Percentiles rank a stretch among this genome's conserved stretches.
Conservation (phyloP, 2,113 vertebrate species). For the Leiothrix lutea region DNA sequence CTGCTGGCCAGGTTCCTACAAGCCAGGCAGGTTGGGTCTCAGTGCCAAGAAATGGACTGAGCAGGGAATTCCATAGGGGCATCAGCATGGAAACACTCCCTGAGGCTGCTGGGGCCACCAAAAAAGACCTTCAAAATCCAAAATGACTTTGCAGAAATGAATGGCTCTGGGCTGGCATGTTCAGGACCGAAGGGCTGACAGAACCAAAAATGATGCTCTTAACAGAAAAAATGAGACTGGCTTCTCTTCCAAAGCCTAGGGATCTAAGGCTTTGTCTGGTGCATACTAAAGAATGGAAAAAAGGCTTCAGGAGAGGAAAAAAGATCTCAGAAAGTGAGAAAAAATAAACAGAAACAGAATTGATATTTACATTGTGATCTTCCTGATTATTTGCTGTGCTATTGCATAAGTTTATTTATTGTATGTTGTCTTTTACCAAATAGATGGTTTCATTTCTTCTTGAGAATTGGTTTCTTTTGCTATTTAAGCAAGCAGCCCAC, state of each 20-base stretch:
- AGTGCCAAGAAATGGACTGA: not conserved
- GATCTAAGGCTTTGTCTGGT: conserved; percentile 4
- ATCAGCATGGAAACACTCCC: not conserved
- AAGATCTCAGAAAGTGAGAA: not conserved
- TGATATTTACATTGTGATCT: not conserved
- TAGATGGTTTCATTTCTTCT: not conserved
- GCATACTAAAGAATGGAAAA: conserved; percentile 3
- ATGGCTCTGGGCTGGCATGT: not conserved
- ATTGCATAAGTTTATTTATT: not conserved
- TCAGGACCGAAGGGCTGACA: not conserved
- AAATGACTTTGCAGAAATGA: not conserved
- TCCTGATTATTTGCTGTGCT: not conserved
- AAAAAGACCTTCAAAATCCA: not conserved
- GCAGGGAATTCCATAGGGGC: not conserved
- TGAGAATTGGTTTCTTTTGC: not conserved
- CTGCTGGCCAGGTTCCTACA: not conserved
- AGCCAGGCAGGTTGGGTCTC: not conserved
- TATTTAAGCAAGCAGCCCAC: not conserved
- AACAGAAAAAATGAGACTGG: conserved; percentile 29
- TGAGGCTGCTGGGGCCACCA: not conserved
- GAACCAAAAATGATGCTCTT: not conserved
- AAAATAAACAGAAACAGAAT: not conserved
- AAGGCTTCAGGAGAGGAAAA: not conserved
- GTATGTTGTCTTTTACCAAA: not conserved
- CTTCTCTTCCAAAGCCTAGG: not conserved